Conservation (phyloP, 2,888 invertebrate genomes). For the Strigamia crassipes region DNA sequence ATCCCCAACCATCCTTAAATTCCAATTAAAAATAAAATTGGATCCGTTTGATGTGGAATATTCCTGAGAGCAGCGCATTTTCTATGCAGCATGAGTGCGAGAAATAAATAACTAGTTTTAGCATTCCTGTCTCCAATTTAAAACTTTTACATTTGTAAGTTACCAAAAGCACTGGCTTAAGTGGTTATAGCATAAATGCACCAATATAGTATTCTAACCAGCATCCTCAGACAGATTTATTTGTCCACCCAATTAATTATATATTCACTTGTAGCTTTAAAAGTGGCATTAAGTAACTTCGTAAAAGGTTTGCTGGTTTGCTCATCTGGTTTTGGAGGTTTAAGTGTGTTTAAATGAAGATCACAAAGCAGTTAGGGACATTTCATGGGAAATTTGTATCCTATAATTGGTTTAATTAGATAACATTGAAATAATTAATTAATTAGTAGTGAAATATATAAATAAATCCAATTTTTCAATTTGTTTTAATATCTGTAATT, state of each 20-base stretch:
- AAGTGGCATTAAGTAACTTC: background rate
- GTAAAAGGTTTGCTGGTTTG: background rate
- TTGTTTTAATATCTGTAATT: background rate
- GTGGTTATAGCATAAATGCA: too few relatives aligned
- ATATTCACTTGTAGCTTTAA: background rate
- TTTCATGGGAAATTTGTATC: background rate
- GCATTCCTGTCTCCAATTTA: too few relatives aligned
- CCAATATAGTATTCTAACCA: too few relatives aligned
- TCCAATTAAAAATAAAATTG: too few relatives aligned
- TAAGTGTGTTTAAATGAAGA: constrained; percentile 20
- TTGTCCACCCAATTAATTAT: background rate
- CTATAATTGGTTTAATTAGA: background rate
- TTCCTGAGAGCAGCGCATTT: too few relatives aligned
- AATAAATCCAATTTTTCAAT: too few relatives aligned
- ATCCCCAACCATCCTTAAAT: too few relatives aligned
- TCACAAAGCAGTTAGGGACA: background rate
- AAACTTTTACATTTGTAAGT: too few relatives aligned
- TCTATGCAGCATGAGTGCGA: too few relatives aligned
- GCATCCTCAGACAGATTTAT: background rate
- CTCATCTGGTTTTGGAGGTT: background rate
- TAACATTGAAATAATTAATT: background rate
- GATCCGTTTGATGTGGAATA: too few relatives aligned
- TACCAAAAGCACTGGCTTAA: too few relatives aligned
- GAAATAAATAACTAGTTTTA: too few relatives aligned
- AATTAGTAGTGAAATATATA: background rate